Base-by-base conservation (phyloP, 2,113 vertebrate species). In the Orycteropus afer region DNA sequence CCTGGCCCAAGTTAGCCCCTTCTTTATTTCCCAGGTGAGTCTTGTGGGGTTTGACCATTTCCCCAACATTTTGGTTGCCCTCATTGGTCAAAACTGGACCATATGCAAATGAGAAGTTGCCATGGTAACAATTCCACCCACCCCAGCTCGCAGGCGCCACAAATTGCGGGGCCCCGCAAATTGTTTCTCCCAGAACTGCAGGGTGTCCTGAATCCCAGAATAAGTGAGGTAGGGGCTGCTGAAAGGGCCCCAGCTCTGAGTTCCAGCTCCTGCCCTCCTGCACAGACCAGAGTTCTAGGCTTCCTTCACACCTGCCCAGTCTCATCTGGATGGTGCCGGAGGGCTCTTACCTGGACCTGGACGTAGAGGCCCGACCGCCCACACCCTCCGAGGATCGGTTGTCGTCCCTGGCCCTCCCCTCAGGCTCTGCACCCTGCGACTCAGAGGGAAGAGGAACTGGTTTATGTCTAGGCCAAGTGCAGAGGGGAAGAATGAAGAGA, bases 391-490 rank as follows among this genome's bases (percentile, higher is more conserved):
- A 13, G 3, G 23, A 14, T 11, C 61, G 3, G 20, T 49, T 12
- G 51, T 10, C 27, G 73, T 20, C 32, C 18, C 34, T 2, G 37
- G 69, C 1, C 20, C 32, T 57, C 47, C 91, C 42, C 34, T 34
- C 15, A 2, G 34, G 73, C 53, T 59, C 69, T 83, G 69, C 32
- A 27, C 65, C 55, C 78, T 11, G 74, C 2, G 8, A 18, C 40
- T 49, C 40, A 2, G 76, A 6, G 63, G 42, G 94, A 96, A 95
- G 96, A 96, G 95, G 93, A 96, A 96, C 82, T 85, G 42, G 13
- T 32, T n/a, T n/a, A 15, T 42, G 55, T 53, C 65, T 10, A 27
- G 69, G 89, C 23, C 20, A 20, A 74, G 65, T 0, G 45, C 42
- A 17, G 91, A 95, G 79, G 69, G 59, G 91, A 90, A 73, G 53